Base-by-base conservation (phyloP, 2,888 invertebrate genomes). In the Phorcus lineatus region DNA sequence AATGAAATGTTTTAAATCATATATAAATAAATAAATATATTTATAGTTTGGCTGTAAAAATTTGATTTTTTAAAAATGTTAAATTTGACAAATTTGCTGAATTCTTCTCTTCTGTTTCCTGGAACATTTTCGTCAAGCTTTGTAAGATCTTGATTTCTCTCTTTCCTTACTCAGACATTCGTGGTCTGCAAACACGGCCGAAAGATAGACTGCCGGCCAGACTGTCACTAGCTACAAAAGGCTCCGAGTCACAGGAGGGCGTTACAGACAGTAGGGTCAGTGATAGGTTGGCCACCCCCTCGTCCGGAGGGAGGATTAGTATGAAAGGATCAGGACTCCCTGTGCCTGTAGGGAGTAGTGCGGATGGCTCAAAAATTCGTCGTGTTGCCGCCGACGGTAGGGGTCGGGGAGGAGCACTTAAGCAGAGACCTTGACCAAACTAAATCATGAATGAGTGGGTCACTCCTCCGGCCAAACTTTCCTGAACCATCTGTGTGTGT, bases 211-310 rank as follows among this genome's bases (percentile, higher is more conserved):
- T 88, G 70, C 90, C 91, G 7, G 88, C 89, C 40, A 84, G 89
- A 53, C 82, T 91, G 77, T 87, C 89, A 47, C 82, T 91, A 74
- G 85, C 87, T 54, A 88, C 86, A 66, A 84, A 86, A 78, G 89
- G 89, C 36, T 85, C 87, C 47, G 88, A 87, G 78, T 82, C 82
- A 28, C 86, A 87, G 40, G 89, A 90, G 74, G 89, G 86, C 53
- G 86, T 86, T 57, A 82, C 84, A 28, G 89, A 89, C 77, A 87
- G 88, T 83, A 84, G 88, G 77, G 84, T 89, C 55, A 89, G 88
- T 85, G 91, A 91, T 84, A 86, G 91, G 77, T 83, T 91, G 79
- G 89, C 91, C 36, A 91, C 91, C 36, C 91, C 91, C 16, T 90
- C 91, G n/a, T 90, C 91, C 75, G 91, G 90, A 74, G 90, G 90